A percentile compares a stretch with the other conserved stretches of the same genome.
phyloP scores from a whole-genome alignment of 2,888 invertebrate species.

The Rhingia rostrata region DNA sequence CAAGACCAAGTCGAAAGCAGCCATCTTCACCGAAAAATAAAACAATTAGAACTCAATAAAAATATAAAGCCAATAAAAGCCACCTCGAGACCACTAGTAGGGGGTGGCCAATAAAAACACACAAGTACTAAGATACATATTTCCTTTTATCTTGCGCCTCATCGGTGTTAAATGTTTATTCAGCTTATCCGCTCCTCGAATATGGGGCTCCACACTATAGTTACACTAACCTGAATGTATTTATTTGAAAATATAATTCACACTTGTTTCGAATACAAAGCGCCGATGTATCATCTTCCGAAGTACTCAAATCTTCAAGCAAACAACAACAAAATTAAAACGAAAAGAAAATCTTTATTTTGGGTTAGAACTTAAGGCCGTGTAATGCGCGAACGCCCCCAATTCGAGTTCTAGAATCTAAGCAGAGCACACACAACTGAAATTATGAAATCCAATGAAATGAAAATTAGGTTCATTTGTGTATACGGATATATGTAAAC shows the following conservation, averaged over 20 bases:
- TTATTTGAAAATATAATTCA: slow-evolving; percentile 70
- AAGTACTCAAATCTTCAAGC: slow-evolving; percentile 18
- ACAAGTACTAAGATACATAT: slow-evolving; percentile 13
- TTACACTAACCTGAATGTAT: slow-evolving; percentile 65
- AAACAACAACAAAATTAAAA: slow-evolving; percentile 23
- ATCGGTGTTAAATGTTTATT: not conserved
- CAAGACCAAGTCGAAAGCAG: slow-evolving; percentile 13
- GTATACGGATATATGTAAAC: slow-evolving; percentile 5
- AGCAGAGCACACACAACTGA: slow-evolving; percentile 27
- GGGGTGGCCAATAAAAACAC: slow-evolving; percentile 57
- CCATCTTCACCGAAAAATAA: slow-evolving; percentile 33
- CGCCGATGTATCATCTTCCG: slow-evolving; percentile 18
- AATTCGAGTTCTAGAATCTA: slow-evolving; percentile 65
- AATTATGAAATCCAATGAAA: slow-evolving; percentile 70
- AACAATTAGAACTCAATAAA: slow-evolving; percentile 62
- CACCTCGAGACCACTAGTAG: slow-evolving; percentile 32
- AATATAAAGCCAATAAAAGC: slow-evolving; percentile 52
- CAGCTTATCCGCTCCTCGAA: slow-evolving; percentile 1
- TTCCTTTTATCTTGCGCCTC: slow-evolving; percentile 20
- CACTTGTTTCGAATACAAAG: slow-evolving; percentile 60
- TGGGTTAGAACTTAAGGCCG: slow-evolving; percentile 5
- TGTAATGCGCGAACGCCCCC: slow-evolving; percentile 66
- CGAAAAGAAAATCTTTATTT: slow-evolving; percentile 34
- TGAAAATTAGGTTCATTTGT: slow-evolving; percentile 69
- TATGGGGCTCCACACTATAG: slow-evolving; percentile 18